Percentiles rank a stretch among this genome's conserved stretches.
phyloP scores from a whole-genome alignment of 2,888 invertebrate species.

The Cyclophora albipunctata region DNA sequence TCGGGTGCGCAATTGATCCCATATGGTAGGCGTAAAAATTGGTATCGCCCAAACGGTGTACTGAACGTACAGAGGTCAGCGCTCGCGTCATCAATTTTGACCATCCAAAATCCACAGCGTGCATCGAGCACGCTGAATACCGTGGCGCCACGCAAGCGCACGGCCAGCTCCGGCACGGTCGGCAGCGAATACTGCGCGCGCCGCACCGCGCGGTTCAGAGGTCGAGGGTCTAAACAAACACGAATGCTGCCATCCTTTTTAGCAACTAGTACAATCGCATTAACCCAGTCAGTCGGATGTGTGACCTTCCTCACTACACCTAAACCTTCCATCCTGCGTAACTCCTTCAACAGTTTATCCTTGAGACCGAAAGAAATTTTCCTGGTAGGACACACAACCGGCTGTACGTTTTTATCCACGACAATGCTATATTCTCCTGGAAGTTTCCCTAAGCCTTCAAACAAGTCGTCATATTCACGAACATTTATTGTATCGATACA shows the following conservation, averaged over 20 bases:
- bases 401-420: constrained; percentile 1
- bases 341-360: constrained; percentile 1
- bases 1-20: constrained; percentile 16
- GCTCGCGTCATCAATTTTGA: constrained; percentile 15
- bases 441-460: constrained; percentile 1
- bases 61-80: constrained; percentile 19
- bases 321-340: neutral
- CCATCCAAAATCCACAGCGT: neutral
- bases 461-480: neutral
- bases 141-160: neutral
- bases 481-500: neutral
- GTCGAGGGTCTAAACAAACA: constrained; percentile 6
- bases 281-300: constrained; percentile 1
- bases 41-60: constrained; percentile 12
- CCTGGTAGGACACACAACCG: neutral
- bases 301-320: neutral
- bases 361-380: constrained; percentile 4
- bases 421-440: constrained; percentile 1
- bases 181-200: constrained; percentile 13
- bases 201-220: constrained; percentile 10
- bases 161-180: constrained; percentile 15
- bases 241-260: constrained; percentile 5
- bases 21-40: neutral
- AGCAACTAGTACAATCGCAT: constrained; percentile 3
- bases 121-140: neutral